Evolutionary conservation across 2,888 invertebrate species (phyloP).

Genomic region (Parthenolecanium corni): DNA sequence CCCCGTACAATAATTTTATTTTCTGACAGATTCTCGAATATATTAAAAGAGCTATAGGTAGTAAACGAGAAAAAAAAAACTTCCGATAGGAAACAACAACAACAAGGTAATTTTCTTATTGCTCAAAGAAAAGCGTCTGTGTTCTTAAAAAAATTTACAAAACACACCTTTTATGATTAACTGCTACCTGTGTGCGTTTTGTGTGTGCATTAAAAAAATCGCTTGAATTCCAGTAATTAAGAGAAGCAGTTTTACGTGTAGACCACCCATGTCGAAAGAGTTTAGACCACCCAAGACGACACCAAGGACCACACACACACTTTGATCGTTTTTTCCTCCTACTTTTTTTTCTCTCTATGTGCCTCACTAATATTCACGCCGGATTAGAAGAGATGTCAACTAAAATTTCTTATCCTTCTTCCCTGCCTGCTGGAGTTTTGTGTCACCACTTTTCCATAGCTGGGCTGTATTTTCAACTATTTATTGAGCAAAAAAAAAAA

Average conservation of each 20-base stretch:
- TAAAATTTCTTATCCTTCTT: slow-evolving; percentile 9
- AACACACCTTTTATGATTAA: slow-evolving; percentile 28
- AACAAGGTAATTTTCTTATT: no score
- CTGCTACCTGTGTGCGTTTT: slow-evolving; percentile 23
- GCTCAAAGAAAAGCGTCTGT: no score
- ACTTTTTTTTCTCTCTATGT: not conserved
- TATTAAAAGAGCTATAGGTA: no score
- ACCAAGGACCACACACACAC: slow-evolving; percentile 27
- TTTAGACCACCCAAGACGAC: slow-evolving; percentile 23
- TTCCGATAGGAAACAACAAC: no score
- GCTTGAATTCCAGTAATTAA: slow-evolving; percentile 27
- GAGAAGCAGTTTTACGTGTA: slow-evolving; percentile 27
- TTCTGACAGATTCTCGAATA: no score
- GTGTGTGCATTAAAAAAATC: slow-evolving; percentile 27
- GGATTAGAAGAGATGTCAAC: slow-evolving; percentile 28
- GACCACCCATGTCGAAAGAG: slow-evolving; percentile 26
- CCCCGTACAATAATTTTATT: no score
- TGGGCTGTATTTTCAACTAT: not conserved
- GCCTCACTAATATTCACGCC: slow-evolving; percentile 28
- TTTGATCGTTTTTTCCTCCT: slow-evolving; percentile 3
- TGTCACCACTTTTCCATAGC: slow-evolving; percentile 3
- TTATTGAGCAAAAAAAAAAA: not conserved
- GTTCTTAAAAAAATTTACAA: slow-evolving; percentile 9
- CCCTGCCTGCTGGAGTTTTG: not conserved
- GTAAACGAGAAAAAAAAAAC: no score